These are phyloP conservation scores for Oryzias dopingdopingensis DNA, from an alignment of 2,797 vertebrate genomes.

Conservation along the genomic window DNA sequence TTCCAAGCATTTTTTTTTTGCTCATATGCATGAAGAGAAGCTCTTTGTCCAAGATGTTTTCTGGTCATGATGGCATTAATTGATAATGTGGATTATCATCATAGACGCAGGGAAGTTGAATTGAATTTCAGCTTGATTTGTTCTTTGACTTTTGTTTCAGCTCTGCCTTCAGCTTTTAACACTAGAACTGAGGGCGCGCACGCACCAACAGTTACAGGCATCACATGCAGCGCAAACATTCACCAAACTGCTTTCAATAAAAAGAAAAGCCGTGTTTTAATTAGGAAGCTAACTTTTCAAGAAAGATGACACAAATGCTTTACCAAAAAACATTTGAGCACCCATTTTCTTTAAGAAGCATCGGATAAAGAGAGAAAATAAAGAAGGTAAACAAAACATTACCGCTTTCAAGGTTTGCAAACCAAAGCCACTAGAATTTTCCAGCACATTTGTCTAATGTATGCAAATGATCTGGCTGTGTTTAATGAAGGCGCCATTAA, in stretches of 20 bases:
- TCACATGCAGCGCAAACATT: slow-evolving; percentile 3
- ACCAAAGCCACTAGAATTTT: slow-evolving; percentile 64
- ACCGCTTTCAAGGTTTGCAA: slow-evolving; percentile 50
- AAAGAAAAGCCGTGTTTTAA: not conserved
- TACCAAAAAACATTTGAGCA: not conserved
- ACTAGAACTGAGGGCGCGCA: slow-evolving; percentile 11
- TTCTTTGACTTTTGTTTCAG: slow-evolving; percentile 36
- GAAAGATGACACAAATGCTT: no score
- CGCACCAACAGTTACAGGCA: slow-evolving; percentile 10
- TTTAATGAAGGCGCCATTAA: slow-evolving; percentile 83
- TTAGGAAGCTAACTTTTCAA: slow-evolving; percentile 11
- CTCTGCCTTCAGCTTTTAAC: slow-evolving; percentile 18
- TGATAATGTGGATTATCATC: slow-evolving; percentile 22
- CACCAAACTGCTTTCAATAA: not conserved
- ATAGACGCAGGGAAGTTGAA: slow-evolving; percentile 13
- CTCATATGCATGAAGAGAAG: not conserved
- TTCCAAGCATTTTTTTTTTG: slow-evolving; percentile 37
- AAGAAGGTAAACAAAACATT: slow-evolving; percentile 18
- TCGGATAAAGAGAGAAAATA: slow-evolving; percentile 3
- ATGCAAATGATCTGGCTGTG: slow-evolving; percentile 81
- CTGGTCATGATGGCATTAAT: slow-evolving; percentile 19
- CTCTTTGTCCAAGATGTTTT: slow-evolving; percentile 21
- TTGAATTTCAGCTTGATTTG: slow-evolving; percentile 23
- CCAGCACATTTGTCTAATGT: slow-evolving; percentile 78
- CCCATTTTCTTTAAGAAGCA: slow-evolving; percentile 24